Conservation (phyloP, 2,113 vertebrate genomes). For the Engraulis encrasicolus region DNA sequence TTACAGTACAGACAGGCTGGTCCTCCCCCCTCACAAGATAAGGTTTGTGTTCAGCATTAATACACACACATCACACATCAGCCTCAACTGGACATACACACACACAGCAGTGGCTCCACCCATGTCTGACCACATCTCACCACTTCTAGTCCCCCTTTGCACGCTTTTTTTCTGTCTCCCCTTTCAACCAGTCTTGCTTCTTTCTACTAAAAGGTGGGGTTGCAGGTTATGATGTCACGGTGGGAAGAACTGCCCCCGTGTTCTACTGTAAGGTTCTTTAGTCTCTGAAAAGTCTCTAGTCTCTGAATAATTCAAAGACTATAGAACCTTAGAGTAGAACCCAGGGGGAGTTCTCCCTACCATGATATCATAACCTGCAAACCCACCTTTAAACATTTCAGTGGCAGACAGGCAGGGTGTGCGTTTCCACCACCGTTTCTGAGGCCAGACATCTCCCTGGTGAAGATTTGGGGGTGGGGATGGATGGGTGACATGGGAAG, state of each 20-base stretch:
- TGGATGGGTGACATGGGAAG: constrained; percentile 25
- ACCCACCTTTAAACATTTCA: too few relatives aligned
- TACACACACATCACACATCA: constrained; percentile 63
- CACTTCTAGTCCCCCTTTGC: neutral
- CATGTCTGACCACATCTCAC: neutral
- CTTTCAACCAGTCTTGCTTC: too few relatives aligned
- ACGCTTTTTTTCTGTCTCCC: neutral
- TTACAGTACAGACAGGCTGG: constrained; percentile 51
- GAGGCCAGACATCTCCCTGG: neutral
- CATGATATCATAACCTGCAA: too few relatives aligned
- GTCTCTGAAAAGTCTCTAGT: too few relatives aligned
- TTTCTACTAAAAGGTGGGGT: too few relatives aligned
- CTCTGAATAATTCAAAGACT: too few relatives aligned
- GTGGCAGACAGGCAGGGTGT: constrained; percentile 48
- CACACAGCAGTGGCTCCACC: constrained; percentile 58
- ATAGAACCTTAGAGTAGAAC: too few relatives aligned
- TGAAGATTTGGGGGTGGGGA: neutral
- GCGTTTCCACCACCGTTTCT: constrained; percentile 48
- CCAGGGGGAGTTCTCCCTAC: too few relatives aligned
- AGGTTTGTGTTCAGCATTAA: constrained; percentile 69
- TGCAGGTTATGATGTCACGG: too few relatives aligned
- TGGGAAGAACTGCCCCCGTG: too few relatives aligned
- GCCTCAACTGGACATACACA: constrained; percentile 60
- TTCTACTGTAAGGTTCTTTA: too few relatives aligned
- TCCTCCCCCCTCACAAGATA: constrained; percentile 56